A percentile compares a stretch with the other conserved stretches of the same genome.
These are phyloP conservation scores for Ianthella basta DNA, from an alignment of 37 sponge, comb jelly and placozoan species.

Conservation along the genomic window DNA sequence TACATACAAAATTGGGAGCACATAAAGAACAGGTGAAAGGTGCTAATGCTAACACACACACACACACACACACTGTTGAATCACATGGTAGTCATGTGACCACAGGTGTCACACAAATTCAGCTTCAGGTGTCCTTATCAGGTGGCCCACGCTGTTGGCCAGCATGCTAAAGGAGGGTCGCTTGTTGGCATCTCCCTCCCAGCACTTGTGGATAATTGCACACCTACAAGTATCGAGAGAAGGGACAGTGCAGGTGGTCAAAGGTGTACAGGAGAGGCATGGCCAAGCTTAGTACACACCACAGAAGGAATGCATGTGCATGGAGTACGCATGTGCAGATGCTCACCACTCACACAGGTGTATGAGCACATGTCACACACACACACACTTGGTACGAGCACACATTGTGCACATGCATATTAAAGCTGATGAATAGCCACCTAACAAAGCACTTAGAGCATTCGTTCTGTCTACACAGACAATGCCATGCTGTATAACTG, in stretches of 20 bases:
- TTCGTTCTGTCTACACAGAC: too few species aligned
- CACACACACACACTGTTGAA: too few species aligned
- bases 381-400: neutral
- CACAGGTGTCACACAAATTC: too few species aligned
- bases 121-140: neutral
- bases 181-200: constrained; percentile 1
- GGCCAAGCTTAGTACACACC: too few species aligned
- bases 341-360: neutral
- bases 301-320: too few species aligned
- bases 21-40: too few species aligned
- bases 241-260: neutral
- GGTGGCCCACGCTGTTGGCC: neutral
- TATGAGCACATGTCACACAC: neutral
- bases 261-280: neutral
- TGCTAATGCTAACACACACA: too few species aligned
- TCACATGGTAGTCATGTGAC: too few species aligned
- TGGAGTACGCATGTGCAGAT: too few species aligned
- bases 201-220: constrained; percentile 17
- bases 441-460: neutral
- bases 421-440: neutral
- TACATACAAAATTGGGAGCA: too few species aligned
- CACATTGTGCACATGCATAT: neutral
- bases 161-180: constrained; percentile 5
- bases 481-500: neutral
- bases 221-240: neutral